Base-by-base conservation (phyloP, 1,140 invertebrate genomes). In the Neuroterus valhalla region DNA sequence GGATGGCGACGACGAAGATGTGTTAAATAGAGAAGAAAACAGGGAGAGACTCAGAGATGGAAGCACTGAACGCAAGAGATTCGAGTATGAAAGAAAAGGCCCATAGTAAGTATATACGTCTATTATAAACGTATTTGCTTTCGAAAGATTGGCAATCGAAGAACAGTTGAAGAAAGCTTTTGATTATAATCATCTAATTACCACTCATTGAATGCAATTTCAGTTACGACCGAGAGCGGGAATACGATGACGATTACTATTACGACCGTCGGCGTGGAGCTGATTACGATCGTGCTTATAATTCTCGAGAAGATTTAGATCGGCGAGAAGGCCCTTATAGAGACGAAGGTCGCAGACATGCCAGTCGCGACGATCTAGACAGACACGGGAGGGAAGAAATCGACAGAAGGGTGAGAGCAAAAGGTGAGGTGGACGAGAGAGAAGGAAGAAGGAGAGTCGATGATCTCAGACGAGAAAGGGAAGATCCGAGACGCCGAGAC, bases 231-330 rank as follows among this genome's bases (percentile, higher is more conserved):
- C 82, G 87, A 6, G 87, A 89, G 31, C 85, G 86, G 1, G 87
- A 89, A 23, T 89, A 85, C 45, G 88, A 90, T 3, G 89, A 90
- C 21, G 90, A 91, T 76, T 91, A 91, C 75, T 91, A 91, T 82
- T 90, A 90, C 62, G 87, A 88, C 66, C 85, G 86, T 55, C 86
- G 90, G 52, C 89, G 90, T n/a, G 86, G 84, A 2, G 84, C 84
- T 21, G 90, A 91, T 19, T 90, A 73, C 19, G 89, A 90, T 45
- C 83, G 88, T 66, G 31, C 83, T 0, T 89, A 89, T 38, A 85
- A 81, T 75, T 82, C 84, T 0, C 83, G 87, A 0, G 89, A 90
- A 17, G 89, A 90, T 76, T 73, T 89, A 4, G 88, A 90, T 70
- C 84, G 87, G 44, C 82, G 87, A 19, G 87, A 90, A 2, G 68